Percentiles rank a stretch among this genome's conserved stretches.
Conservation (phyloP, 2,797 vertebrate genomes). For the Melanitta fusca region DNA sequence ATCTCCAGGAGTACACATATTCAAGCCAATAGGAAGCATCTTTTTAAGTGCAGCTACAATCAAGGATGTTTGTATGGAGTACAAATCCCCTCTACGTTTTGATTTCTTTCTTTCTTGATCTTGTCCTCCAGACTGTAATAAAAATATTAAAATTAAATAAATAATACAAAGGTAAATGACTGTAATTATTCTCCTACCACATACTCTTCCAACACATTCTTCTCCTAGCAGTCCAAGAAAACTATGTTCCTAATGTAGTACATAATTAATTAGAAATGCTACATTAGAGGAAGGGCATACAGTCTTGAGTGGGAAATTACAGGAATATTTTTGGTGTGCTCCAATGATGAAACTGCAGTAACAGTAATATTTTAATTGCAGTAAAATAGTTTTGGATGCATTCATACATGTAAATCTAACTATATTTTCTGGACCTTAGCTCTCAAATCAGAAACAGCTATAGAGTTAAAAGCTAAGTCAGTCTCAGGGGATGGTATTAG, state of each 20-base stretch:
- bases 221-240: conserved; percentile 10
- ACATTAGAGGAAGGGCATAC: not conserved
- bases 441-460: not conserved
- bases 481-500: not conserved
- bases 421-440: not conserved
- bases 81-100: conserved; percentile 94
- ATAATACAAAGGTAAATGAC: not conserved
- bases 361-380: not conserved
- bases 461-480: not conserved
- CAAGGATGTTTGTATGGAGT: conserved; percentile 97
- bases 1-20: conserved; percentile 98
- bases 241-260: not conserved
- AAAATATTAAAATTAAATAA: not conserved
- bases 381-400: not conserved
- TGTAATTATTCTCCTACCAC: not conserved
- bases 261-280: not conserved
- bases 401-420: not conserved
- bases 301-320: not conserved
- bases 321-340: not conserved
- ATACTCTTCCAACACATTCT: not conserved
- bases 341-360: not conserved
- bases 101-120: conserved; percentile 97
- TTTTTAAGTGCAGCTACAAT: conserved; percentile 98
- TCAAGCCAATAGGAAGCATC: conserved; percentile 98
- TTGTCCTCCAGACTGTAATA: conserved; percentile 92